A percentile compares a stretch with the other conserved stretches of the same genome.
phyloP scores from a whole-genome alignment of 2,113 vertebrate species.

The Onychostoma macrolepis region DNA sequence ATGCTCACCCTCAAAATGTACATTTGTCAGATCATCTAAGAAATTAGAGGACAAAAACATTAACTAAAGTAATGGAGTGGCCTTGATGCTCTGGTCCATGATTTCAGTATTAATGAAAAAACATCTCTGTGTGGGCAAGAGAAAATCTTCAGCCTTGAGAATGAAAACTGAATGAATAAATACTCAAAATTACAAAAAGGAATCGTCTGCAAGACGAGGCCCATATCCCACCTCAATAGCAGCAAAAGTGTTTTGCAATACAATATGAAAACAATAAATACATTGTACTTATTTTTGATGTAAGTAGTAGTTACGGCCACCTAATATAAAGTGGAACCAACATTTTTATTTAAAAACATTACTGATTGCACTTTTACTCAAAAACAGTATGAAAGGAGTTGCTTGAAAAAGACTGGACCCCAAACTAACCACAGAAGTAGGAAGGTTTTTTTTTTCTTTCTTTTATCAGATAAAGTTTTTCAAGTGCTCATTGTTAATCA shows the following conservation, averaged over 20 bases:
- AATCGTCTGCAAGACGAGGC: not conserved
- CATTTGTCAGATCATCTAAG: not conserved
- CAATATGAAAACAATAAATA: no score
- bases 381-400: no score
- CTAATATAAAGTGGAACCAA: no score
- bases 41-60: not conserved
- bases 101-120: not conserved
- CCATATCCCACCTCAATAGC: no score
- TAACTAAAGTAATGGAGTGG: not conserved
- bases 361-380: no score
- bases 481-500: not conserved
- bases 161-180: conserved; percentile 3
- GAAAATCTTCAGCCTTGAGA: not conserved
- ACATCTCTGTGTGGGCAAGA: not conserved
- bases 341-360: no score
- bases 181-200: not conserved
- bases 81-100: not conserved
- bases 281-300: no score
- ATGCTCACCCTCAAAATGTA: not conserved
- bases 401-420: no score
- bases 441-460: no score
- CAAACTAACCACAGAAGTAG: no score
- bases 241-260: no score
- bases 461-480: not conserved
- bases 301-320: no score